phyloP scores from a whole-genome alignment of 2,797 vertebrate species.

The Prunella strophiata region DNA sequence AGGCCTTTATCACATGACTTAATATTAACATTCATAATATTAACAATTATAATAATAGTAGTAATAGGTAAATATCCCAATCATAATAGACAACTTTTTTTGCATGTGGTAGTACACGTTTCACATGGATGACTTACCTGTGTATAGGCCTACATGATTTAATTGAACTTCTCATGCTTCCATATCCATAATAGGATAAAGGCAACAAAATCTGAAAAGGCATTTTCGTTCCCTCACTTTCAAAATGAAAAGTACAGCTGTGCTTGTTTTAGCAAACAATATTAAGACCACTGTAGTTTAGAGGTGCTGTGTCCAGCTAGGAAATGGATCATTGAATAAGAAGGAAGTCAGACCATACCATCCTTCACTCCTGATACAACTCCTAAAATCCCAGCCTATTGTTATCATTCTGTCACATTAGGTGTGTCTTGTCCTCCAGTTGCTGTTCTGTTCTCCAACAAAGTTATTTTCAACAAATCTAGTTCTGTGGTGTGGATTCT shows the following conservation, averaged over 20 bases:
- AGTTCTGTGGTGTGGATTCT: background rate
- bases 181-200: background rate
- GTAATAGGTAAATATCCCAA: background rate
- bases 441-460: background rate
- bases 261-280: background rate
- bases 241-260: background rate
- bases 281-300: background rate
- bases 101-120: background rate
- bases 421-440: background rate
- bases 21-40: background rate
- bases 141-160: background rate
- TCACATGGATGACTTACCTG: conserved; percentile 28
- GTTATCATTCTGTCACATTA: background rate
- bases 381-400: background rate
- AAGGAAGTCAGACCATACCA: background rate
- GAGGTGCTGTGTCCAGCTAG: background rate
- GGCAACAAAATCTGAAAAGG: background rate
- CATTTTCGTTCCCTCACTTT: background rate
- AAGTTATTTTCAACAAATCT: background rate
- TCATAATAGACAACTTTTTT: conserved; percentile 37
- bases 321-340: background rate
- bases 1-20: conserved; percentile 41
- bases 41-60: background rate
- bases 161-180: background rate
- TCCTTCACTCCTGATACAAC: background rate